Conservation (phyloP, 2,113 vertebrate genomes). For the Nothocercus nigrocapillus region DNA sequence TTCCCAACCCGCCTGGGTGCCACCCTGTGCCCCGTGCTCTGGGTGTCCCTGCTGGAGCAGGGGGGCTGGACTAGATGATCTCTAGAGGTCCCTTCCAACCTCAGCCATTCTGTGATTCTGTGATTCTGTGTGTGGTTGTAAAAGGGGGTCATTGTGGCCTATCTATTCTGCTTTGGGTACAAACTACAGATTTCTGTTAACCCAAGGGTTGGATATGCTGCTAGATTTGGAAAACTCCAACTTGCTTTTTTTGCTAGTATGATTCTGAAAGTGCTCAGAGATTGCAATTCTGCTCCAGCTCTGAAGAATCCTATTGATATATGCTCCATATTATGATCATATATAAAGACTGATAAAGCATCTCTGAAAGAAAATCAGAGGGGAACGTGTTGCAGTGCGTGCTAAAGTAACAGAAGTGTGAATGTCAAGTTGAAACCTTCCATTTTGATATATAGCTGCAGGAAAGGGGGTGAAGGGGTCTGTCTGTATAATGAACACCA, state of each 20-base stretch:
- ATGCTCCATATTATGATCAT: constrained; percentile 57
- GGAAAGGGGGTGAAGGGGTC: constrained; percentile 42
- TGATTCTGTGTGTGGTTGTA: no score
- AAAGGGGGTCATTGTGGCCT: no score
- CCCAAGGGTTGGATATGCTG: not conserved
- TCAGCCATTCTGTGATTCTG: no score
- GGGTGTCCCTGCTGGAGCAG: no score
- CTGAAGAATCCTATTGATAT: constrained; percentile 45
- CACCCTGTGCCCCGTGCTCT: no score
- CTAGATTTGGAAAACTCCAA: not conserved
- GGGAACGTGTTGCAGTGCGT: not conserved
- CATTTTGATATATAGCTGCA: constrained; percentile 36
- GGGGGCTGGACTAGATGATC: no score
- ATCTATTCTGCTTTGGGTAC: not conserved
- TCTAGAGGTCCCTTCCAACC: no score
- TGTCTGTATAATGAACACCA: constrained; percentile 49
- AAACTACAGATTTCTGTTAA: not conserved
- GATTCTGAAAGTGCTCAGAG: not conserved
- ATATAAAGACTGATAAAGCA: constrained; percentile 67
- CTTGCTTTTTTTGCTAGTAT: not conserved
- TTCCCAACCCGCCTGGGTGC: no score
- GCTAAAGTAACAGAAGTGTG: constrained; percentile 46
- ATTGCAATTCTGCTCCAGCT: constrained; percentile 45
- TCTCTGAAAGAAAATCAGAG: constrained; percentile 68
- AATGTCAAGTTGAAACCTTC: constrained; percentile 32